These are phyloP conservation scores for Ochropleura plecta DNA, from an alignment of 2,888 invertebrate genomes.

Conservation along the genomic window DNA sequence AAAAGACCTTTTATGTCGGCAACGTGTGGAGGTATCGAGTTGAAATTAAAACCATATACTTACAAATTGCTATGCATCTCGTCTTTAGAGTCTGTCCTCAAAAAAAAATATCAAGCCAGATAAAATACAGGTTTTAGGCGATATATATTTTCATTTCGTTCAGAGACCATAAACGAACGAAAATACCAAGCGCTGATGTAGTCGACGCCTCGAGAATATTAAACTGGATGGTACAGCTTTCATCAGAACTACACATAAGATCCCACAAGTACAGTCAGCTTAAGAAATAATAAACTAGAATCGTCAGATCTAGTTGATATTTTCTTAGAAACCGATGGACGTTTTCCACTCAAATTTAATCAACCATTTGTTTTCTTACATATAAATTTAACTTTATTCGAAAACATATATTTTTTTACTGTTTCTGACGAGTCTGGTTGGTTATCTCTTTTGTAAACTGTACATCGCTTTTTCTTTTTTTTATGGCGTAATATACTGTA, in stretches of 20 bases:
- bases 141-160: slow-evolving; percentile 55
- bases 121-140: slow-evolving; percentile 31
- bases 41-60: too few relatives aligned
- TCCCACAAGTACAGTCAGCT: neutral
- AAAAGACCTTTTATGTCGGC: too few relatives aligned
- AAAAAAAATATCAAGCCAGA: slow-evolving; percentile 28
- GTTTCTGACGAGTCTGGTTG: too few relatives aligned
- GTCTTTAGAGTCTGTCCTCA: neutral
- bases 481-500: slow-evolving; percentile 51
- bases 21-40: too few relatives aligned
- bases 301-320: too few relatives aligned
- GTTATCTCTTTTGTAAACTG: neutral
- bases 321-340: too few relatives aligned
- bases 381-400: too few relatives aligned
- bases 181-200: slow-evolving; percentile 40
- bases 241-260: slow-evolving; percentile 58
- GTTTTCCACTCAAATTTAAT: too few relatives aligned
- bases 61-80: neutral
- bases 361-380: too few relatives aligned
- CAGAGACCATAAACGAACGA: slow-evolving; percentile 39
- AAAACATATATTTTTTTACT: too few relatives aligned
- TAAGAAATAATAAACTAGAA: too few relatives aligned
- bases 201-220: slow-evolving; percentile 54
- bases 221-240: slow-evolving; percentile 49
- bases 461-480: slow-evolving; percentile 46